Evolutionary conservation across 2,888 invertebrate genomes (phyloP).

Genomic region (Drosophila mercatorum): DNA sequence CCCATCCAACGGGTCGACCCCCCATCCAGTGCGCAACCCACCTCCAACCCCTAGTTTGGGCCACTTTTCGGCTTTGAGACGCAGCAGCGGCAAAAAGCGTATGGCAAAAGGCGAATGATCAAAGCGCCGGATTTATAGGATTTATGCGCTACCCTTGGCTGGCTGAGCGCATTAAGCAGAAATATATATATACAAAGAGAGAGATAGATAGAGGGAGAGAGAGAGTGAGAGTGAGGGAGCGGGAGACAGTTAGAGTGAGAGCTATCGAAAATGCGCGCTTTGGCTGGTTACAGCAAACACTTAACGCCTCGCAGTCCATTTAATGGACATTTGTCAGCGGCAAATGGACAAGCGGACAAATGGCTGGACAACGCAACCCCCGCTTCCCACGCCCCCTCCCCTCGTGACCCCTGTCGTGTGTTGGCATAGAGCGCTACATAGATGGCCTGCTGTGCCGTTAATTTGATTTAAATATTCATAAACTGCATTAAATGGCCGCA

Average conservation of each 20-base stretch:
- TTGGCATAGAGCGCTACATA: conserved; percentile 61
- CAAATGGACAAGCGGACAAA: conserved; percentile 37
- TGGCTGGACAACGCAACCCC: neutral
- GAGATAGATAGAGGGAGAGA: neutral
- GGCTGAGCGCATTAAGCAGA: conserved; percentile 65
- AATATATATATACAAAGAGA: neutral
- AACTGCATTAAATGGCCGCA: conserved; percentile 77
- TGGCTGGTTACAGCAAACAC: conserved; percentile 75
- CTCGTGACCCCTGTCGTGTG: conserved; percentile 19
- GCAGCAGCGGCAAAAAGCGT: conserved; percentile 37
- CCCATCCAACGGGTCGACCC: neutral
- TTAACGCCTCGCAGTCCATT: conserved; percentile 80
- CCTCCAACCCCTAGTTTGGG: conserved; percentile 26
- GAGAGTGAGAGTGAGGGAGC: neutral
- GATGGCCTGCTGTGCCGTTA: conserved; percentile 64
- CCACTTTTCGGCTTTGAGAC: conserved; percentile 71
- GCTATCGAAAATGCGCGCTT: conserved; percentile 26
- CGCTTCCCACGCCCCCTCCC: neutral
- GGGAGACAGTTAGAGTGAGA: neutral
- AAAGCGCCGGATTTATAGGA: conserved; percentile 78
- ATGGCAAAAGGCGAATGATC: conserved; percentile 69
- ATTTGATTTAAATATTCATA: conserved; percentile 81
- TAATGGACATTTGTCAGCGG: conserved; percentile 75
- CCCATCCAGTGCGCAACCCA: neutral
- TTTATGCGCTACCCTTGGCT: conserved; percentile 76